Evolutionary conservation across 2,888 invertebrate species (phyloP).

Genomic region (Volucella zonaria): DNA sequence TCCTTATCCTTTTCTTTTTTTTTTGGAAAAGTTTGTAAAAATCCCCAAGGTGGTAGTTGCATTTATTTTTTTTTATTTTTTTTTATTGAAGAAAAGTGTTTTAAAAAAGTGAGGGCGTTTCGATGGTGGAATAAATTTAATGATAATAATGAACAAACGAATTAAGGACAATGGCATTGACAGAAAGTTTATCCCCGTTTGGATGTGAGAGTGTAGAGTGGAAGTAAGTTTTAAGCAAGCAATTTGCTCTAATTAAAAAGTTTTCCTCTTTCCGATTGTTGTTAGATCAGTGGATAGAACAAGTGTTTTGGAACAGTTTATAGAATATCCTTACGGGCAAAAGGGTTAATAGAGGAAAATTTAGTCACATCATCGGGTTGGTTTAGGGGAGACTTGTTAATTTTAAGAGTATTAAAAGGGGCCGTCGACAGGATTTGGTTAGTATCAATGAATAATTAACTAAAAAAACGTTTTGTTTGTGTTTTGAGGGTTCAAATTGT

Average conservation of each 20-base stretch:
- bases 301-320: conserved; percentile 33
- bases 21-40: too few species aligned
- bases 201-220: neutral
- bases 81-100: neutral
- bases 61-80: too few species aligned
- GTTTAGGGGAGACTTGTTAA: too few species aligned
- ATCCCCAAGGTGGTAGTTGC: too few species aligned
- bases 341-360: conserved; percentile 1
- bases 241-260: conserved; percentile 69
- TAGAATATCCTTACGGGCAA: neutral
- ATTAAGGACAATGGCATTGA: neutral
- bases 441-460: too few species aligned
- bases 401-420: too few species aligned
- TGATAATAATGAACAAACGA: conserved; percentile 25
- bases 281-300: neutral
- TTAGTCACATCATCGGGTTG: neutral
- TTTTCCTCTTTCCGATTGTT: conserved; percentile 9
- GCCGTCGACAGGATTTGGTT: too few species aligned
- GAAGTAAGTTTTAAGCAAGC: conserved; percentile 51
- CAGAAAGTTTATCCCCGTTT: conserved; percentile 4
- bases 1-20: too few species aligned
- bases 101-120: neutral
- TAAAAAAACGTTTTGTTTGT: too few species aligned
- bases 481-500: too few species aligned
- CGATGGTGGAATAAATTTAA: conserved; percentile 17